Conservation (phyloP, 2,888 invertebrate species). For the Acronicta leporina region DNA sequence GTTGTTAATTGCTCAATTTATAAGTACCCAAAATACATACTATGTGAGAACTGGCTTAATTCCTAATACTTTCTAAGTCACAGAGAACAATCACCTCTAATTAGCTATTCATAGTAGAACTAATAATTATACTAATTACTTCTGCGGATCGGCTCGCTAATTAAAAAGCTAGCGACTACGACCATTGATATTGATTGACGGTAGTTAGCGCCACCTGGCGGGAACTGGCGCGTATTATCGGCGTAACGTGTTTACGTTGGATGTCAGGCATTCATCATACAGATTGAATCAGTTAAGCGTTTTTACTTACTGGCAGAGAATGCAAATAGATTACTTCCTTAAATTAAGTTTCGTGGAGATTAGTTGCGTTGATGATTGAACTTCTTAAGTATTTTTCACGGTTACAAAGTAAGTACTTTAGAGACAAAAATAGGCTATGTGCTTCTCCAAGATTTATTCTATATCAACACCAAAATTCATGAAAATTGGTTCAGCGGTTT, state of each 20-base stretch:
- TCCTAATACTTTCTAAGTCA: conserved; percentile 26
- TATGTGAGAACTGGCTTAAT: conserved; percentile 20
- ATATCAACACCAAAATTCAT: too few relatives aligned
- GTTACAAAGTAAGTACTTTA: too few relatives aligned
- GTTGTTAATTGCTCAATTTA: conserved; percentile 34
- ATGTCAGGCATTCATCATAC: conserved; percentile 26
- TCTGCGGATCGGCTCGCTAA: conserved; percentile 35
- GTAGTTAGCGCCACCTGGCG: conserved; percentile 33
- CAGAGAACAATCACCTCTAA: conserved; percentile 30
- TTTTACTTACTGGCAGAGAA: conserved; percentile 27
- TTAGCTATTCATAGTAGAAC: conserved; percentile 14
- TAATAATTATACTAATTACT: conserved; percentile 48
- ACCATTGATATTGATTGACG: conserved; percentile 42
- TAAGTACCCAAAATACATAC: conserved; percentile 16
- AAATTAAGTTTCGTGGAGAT: conserved; percentile 21
- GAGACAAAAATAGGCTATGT: too few relatives aligned
- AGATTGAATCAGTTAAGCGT: conserved; percentile 35
- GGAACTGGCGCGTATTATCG: conserved; percentile 18
- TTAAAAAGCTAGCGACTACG: conserved; percentile 40
- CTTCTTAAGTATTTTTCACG: conserved; percentile 12
- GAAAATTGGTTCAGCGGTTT: too few relatives aligned
- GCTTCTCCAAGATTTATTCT: too few relatives aligned
- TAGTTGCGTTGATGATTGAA: conserved; percentile 23
- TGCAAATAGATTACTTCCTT: conserved; percentile 30
- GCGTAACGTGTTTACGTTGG: conserved; percentile 19